phyloP scores from a whole-genome alignment of 2,113 vertebrate genomes.

The Nycticryphes semicollaris region DNA sequence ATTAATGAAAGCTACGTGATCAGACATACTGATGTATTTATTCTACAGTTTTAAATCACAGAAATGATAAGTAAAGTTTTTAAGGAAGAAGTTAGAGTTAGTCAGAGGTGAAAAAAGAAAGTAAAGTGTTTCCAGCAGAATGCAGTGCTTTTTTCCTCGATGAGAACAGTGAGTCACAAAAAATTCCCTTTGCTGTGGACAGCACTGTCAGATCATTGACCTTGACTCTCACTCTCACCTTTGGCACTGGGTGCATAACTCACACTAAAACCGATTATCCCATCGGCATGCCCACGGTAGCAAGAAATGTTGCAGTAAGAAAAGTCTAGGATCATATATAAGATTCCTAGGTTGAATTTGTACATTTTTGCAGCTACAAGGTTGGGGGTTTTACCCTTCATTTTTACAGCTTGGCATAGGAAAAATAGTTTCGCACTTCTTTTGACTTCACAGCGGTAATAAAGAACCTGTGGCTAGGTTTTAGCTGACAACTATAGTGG shows the following conservation, averaged over 20 bases:
- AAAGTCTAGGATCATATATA: not conserved
- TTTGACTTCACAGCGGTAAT: not conserved
- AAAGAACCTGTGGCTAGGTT: not conserved
- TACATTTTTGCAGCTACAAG: not conserved
- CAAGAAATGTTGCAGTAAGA: not conserved
- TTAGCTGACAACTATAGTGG: not conserved
- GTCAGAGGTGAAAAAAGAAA: not conserved
- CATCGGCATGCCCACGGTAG: not conserved
- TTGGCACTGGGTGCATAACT: not conserved
- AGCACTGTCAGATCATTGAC: not conserved
- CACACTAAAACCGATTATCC: not conserved
- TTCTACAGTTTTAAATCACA: not conserved
- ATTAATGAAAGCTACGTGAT: fast-evolving
- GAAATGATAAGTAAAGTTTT: not conserved
- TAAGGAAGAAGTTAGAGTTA: not conserved
- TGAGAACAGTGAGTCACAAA: not conserved
- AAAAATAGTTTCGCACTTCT: not conserved
- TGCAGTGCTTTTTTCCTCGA: not conserved
- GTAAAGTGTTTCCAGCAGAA: not conserved
- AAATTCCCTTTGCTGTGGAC: not conserved
- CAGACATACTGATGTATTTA: not conserved
- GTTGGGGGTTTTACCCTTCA: fast-evolving
- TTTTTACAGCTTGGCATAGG: not conserved
- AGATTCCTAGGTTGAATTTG: not conserved
- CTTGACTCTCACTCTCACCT: slow-evolving; percentile 13